These are phyloP conservation scores for Chrysaora quinquecirrha DNA, from an alignment of 30 jellyfish, hydroid and myxozoan species.

Conservation along the genomic window DNA sequence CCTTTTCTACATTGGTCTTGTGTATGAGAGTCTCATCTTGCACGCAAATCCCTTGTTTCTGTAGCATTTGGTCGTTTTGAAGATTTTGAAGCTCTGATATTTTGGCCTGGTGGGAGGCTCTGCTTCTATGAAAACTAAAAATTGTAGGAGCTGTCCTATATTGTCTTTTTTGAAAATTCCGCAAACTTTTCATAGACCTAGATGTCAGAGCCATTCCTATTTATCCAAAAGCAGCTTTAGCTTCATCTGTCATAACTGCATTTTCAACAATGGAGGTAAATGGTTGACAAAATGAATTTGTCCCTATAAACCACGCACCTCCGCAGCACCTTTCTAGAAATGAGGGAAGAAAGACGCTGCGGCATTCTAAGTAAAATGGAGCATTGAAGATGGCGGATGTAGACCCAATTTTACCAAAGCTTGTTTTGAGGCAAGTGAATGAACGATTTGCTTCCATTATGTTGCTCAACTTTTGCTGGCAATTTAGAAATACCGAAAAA, in stretches of 20 bases:
- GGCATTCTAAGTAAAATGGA: no score
- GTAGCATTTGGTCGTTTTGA: background rate
- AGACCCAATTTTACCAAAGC: no score
- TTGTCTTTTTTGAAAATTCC: background rate
- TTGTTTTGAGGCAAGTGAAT: no score
- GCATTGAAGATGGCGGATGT: no score
- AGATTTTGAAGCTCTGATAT: background rate
- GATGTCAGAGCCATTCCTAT: background rate
- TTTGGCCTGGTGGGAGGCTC: background rate
- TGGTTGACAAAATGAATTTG: background rate
- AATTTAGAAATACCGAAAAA: no score
- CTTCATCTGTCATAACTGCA: background rate
- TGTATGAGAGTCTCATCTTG: conserved; percentile 1
- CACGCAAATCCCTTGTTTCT: background rate
- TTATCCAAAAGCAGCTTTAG: background rate
- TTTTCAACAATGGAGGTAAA: background rate
- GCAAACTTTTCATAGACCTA: background rate
- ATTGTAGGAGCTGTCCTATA: background rate
- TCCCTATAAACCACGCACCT: background rate
- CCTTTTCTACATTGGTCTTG: background rate
- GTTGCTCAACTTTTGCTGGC: no score
- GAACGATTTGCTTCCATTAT: no score
- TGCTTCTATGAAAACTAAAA: background rate
- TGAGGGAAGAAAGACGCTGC: no score
- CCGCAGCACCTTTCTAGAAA: no score